Evolutionary conservation across 2,797 vertebrate species (phyloP).

Genomic region (Micropoecilia bifurca): DNA sequence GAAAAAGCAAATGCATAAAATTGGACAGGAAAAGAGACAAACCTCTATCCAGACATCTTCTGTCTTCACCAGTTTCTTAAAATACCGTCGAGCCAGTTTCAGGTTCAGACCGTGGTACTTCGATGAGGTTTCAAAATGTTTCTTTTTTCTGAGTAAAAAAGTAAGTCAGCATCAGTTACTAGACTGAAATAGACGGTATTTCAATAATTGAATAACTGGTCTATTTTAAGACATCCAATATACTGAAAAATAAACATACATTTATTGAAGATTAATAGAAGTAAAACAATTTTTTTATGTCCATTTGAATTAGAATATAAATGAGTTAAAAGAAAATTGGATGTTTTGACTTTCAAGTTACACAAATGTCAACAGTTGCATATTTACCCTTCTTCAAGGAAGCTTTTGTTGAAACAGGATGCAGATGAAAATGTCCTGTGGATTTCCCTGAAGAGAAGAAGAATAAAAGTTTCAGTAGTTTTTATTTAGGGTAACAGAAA

Average conservation of each 20-base stretch:
- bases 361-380: background rate
- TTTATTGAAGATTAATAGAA: background rate
- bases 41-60: conserved; percentile 57
- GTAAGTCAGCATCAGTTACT: background rate
- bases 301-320: background rate
- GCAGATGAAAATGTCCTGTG: conserved; percentile 80
- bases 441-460: conserved; percentile 65
- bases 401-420: conserved; percentile 83
- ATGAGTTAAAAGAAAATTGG: background rate
- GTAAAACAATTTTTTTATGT: background rate
- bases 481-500: background rate
- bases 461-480: rapidly evolving
- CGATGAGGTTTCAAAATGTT: conserved; percentile 66
- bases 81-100: conserved; percentile 34
- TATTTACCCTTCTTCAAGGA: conserved; percentile 83
- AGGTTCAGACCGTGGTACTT: conserved; percentile 66
- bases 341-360: background rate
- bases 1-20: background rate
- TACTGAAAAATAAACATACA: background rate
- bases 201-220: background rate
- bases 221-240: background rate
- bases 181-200: background rate
- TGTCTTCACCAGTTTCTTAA: conserved; percentile 56
- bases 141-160: conserved; percentile 45
- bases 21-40: background rate